phyloP scores from a whole-genome alignment of 2,797 vertebrate species.

The Babyrousa celebensis region DNA sequence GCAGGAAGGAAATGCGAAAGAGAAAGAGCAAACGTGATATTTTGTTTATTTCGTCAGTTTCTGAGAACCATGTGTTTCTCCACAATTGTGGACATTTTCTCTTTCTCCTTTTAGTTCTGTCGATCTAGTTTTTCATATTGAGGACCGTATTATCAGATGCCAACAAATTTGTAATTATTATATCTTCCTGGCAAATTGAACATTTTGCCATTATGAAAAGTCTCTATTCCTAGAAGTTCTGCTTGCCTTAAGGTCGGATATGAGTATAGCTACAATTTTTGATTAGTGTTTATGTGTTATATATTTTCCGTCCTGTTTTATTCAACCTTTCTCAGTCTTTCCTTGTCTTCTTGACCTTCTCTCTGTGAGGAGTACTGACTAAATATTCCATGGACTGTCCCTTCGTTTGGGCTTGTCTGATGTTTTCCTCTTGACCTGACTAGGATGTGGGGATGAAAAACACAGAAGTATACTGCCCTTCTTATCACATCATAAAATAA shows the following conservation, averaged over 20 bases:
- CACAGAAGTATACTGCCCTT: not conserved
- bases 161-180: not conserved
- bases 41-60: not conserved
- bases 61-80: not conserved
- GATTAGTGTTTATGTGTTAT: not conserved
- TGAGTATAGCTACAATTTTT: conserved; percentile 1
- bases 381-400: not conserved
- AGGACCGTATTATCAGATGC: not conserved
- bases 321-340: not conserved
- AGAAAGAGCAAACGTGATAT: not conserved
- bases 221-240: not conserved
- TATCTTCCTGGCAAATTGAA: not conserved
- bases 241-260: not conserved
- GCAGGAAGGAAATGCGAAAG: not conserved
- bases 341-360: not conserved
- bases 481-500: not conserved
- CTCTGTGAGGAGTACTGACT: not conserved
- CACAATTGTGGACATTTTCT: not conserved
- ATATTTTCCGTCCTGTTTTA: not conserved
- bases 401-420: not conserved
- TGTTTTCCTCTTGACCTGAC: not conserved
- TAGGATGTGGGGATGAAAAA: not conserved
- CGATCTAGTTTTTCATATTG: conserved; percentile 27
- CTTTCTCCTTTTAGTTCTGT: not conserved
- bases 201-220: not conserved